Percentiles rank a stretch among this genome's conserved stretches.
Evolutionary conservation across 2,797 vertebrate genomes (phyloP).

Genomic region (Coregonus sp.): DNA sequence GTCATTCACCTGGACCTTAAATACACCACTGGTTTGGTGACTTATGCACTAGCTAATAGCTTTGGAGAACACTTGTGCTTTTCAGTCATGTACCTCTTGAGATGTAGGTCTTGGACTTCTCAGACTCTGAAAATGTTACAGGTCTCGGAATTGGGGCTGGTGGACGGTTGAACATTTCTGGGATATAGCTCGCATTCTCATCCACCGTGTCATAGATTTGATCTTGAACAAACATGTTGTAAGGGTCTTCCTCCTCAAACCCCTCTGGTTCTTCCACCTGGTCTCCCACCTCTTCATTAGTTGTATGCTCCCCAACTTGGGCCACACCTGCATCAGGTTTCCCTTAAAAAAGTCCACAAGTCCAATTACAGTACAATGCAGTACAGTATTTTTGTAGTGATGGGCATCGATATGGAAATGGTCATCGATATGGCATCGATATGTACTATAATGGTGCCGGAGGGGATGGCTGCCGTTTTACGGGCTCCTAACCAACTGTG

Average conservation of each 20-base stretch:
- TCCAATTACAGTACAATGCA: no score
- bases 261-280: conserved; percentile 20
- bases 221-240: conserved; percentile 58
- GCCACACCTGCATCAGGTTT: conserved; percentile 32
- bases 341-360: conserved; percentile 30
- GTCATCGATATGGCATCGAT: no score
- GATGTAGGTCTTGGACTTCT: conserved; percentile 82
- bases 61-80: conserved; percentile 28
- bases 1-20: conserved; percentile 7
- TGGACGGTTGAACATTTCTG: conserved; percentile 80
- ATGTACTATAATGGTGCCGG: no score
- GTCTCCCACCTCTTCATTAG: conserved; percentile 27
- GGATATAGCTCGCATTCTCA: conserved; percentile 45
- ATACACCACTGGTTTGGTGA: background rate
- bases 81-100: conserved; percentile 71
- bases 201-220: conserved; percentile 85
- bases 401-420: no score
- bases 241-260: conserved; percentile 64
- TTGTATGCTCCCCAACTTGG: background rate
- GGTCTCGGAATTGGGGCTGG: conserved; percentile 91
- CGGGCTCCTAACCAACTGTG: no score
- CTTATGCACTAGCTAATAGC: conserved; percentile 39
- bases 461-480: no score
- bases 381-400: no score
- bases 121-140: conserved; percentile 41